A percentile compares a stretch with the other conserved stretches of the same genome.
These are phyloP conservation scores for Menidia beryllina DNA, from an alignment of 2,113 vertebrate species.

Conservation along the genomic window DNA sequence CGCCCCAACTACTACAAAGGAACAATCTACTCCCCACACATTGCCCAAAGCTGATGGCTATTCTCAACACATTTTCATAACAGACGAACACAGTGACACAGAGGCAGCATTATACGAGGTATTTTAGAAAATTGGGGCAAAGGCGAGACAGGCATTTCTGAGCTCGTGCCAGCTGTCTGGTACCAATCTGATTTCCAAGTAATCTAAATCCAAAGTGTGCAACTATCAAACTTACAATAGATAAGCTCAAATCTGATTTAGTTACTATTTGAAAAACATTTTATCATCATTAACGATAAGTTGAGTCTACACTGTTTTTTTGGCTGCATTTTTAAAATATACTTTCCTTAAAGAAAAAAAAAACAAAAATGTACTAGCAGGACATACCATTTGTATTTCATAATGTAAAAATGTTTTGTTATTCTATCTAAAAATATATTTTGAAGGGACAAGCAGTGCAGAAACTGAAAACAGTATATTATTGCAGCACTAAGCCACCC, in stretches of 20 bases:
- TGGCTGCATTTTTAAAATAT: constrained; percentile 26
- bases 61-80: constrained; percentile 55
- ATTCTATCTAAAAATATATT: background rate
- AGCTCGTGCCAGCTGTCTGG: constrained; percentile 49
- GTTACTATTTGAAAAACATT: constrained; percentile 8
- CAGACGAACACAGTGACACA: constrained; percentile 41
- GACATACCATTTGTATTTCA: background rate
- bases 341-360: constrained; percentile 25
- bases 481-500: constrained; percentile 7
- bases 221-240: constrained; percentile 23
- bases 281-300: constrained; percentile 1
- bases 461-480: background rate
- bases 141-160: constrained; percentile 25
- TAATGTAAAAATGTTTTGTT: constrained; percentile 1
- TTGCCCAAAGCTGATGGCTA: constrained; percentile 43
- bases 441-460: background rate
- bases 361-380: constrained; percentile 29
- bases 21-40: constrained; percentile 36
- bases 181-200: constrained; percentile 37
- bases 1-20: constrained; percentile 10
- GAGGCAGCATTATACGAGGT: constrained; percentile 29
- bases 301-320: constrained; percentile 15
- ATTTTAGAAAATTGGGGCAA: constrained; percentile 43
- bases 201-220: constrained; percentile 6
- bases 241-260: constrained; percentile 3